Evolutionary conservation across 2,797 vertebrate genomes (phyloP).

Genomic region (Sphenopsis melanotis): DNA sequence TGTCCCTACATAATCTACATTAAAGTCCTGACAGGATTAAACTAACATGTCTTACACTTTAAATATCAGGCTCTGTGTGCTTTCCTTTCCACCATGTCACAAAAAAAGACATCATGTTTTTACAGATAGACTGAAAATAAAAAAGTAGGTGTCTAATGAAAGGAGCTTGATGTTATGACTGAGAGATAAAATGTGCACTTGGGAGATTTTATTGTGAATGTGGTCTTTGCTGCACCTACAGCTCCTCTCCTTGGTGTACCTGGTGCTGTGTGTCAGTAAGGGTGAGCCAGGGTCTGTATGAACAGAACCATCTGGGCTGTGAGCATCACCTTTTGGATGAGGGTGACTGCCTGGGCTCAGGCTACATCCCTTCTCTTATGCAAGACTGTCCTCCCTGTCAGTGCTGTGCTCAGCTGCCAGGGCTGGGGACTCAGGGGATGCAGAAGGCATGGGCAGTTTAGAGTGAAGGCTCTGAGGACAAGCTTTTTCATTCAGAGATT

Average conservation of each 20-base stretch:
- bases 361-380: not conserved
- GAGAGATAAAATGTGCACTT: not conserved
- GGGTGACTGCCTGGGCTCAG: not conserved
- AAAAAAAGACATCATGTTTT: not conserved
- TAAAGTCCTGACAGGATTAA: conserved; percentile 50
- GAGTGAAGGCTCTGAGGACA: not conserved
- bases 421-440: not conserved
- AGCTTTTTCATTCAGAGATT: not conserved
- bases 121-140: not conserved
- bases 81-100: not conserved
- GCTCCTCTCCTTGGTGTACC: not conserved
- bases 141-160: not conserved
- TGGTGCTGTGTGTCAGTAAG: not conserved
- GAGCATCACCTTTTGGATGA: not conserved
- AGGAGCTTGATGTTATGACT: not conserved
- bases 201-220: not conserved
- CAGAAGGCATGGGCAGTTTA: not conserved
- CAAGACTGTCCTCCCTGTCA: not conserved
- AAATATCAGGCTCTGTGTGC: not conserved
- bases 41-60: not conserved
- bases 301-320: not conserved
- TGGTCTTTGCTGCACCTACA: not conserved
- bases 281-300: not conserved
- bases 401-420: not conserved
- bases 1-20: conserved; percentile 16